Evolutionary conservation across 2,797 vertebrate species (phyloP), one percentile per base, ranked within the genome.

Genomic region (Labeo calbasu): DNA sequence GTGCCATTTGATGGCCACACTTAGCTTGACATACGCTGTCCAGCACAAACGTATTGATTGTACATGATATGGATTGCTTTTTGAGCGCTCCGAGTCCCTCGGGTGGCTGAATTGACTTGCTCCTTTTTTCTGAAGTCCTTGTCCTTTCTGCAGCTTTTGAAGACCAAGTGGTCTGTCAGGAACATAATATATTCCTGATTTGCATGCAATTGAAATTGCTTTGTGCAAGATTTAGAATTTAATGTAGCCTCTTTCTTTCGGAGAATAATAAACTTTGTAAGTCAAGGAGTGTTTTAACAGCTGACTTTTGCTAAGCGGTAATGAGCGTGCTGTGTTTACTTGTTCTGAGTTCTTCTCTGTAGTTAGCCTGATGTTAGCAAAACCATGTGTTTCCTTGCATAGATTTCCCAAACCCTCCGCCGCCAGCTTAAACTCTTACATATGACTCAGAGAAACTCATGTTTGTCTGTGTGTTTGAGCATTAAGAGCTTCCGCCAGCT

Each of bases 391-490:
- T 68, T 77, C 50, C 82, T 77, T 59, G 8, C 51, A 46, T 46
- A 46, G 50, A 48, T 77, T 68, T 3, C 12, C 36, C 23, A 69
- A 83, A 75, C n/a, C 72, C 71, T 66, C 17, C 28, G 17, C 71
- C 55, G 69, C 55, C 66, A 65, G 66, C 69, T 69, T 83, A 84
- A 81, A 79, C 72, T 84, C 79, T 84, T 72, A 77, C 82, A 36
- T 55, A 69, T 69, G 84, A 81, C 61, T 85, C 36, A 46, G 55
- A 61, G 61, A 40, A 81, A 50, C 51, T 11, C 25, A 28, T 76
- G 66, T 79, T 66, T 70, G 77, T 68, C n/a, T 79, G 15, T 46
- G 61, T 40, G 69, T 69, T 66, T 76, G n/a, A 55, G 59, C 43
- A n/a, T 76, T 70, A 72, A 70, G 59, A 40, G 70, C 71, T 80